These are phyloP conservation scores for Monochamus alternatus DNA, from an alignment of 2,888 invertebrate genomes.

Conservation along the genomic window DNA sequence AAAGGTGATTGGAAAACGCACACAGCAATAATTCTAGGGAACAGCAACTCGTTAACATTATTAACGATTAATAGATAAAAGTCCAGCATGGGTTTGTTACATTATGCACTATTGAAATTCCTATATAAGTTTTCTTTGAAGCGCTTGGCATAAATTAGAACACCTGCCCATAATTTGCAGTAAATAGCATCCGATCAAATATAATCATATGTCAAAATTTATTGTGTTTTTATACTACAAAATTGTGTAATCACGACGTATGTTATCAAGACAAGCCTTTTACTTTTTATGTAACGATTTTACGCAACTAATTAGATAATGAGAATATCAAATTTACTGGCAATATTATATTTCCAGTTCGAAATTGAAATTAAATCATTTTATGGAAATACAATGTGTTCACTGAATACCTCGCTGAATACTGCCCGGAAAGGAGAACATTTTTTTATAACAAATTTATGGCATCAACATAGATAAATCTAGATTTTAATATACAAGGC, in stretches of 20 bases:
- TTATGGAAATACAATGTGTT: too few relatives aligned
- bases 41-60: not conserved
- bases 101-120: slow-evolving; percentile 48
- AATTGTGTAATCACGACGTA: slow-evolving; percentile 34
- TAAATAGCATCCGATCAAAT: slow-evolving; percentile 27
- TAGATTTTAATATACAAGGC: too few relatives aligned
- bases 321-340: not conserved
- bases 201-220: slow-evolving; percentile 38
- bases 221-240: slow-evolving; percentile 20
- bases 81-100: slow-evolving; percentile 33
- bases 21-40: not conserved
- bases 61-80: slow-evolving; percentile 7
- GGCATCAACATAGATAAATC: too few relatives aligned
- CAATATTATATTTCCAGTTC: too few relatives aligned
- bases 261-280: slow-evolving; percentile 3
- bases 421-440: too few relatives aligned
- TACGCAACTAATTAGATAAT: not conserved
- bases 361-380: too few relatives aligned
- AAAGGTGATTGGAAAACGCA: slow-evolving; percentile 25
- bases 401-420: too few relatives aligned
- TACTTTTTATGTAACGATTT: slow-evolving; percentile 15
- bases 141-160: slow-evolving; percentile 51
- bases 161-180: slow-evolving; percentile 49
- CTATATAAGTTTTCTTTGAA: slow-evolving; percentile 35
- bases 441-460: too few relatives aligned